Base-by-base conservation (phyloP, 2,113 vertebrate genomes). In the Girardinichthys multiradiatus region DNA sequence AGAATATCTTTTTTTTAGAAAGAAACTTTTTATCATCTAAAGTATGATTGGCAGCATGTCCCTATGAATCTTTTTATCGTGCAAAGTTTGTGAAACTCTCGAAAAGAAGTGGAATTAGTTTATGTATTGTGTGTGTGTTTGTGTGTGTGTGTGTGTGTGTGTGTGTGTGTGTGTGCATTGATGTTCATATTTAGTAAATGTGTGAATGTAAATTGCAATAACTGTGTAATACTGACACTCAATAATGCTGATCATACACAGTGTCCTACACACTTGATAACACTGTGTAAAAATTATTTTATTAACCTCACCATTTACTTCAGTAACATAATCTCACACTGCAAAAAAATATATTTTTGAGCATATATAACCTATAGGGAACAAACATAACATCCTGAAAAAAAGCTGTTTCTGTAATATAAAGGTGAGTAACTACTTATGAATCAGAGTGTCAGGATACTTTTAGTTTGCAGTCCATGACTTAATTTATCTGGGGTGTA, bases 1-100 rank as follows among this genome's bases (percentile, higher is more conserved):
- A 77, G 71, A 76, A 63, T 60, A 57, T 10, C 31, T 27, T 59
- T 31, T 72, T 54, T 68, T 78, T 37, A 73, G 65, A 69, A 82
- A 81, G 71, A 72, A 60, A 26, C 60, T 80, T 83, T 68, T 58
- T 19, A 76, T 45, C 60, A 70, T 84, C 71, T 70, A 54, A 45
- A 60, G 72, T 68, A 65, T 72, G 68, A 84, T 81, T 80, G 75
- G 84, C 76, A 68, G 62, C 73, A 57, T 70, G 51, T 73, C 51
- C 26, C 19, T 61, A 48, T 73, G 42, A 71, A 64, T 73, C 29
- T 42, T 26, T 48, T 74, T 54, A 65, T 60, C 76, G 61, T 70
- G 72, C 70, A 82, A 83, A 74, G 66, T 39, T 72, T 63, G 79
- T 76, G 37, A 79, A 48, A 65, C 61, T 31, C 33, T 72, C 48